Evolutionary conservation across 2,113 vertebrate species (phyloP).

Genomic region (Chaetops frenatus): DNA sequence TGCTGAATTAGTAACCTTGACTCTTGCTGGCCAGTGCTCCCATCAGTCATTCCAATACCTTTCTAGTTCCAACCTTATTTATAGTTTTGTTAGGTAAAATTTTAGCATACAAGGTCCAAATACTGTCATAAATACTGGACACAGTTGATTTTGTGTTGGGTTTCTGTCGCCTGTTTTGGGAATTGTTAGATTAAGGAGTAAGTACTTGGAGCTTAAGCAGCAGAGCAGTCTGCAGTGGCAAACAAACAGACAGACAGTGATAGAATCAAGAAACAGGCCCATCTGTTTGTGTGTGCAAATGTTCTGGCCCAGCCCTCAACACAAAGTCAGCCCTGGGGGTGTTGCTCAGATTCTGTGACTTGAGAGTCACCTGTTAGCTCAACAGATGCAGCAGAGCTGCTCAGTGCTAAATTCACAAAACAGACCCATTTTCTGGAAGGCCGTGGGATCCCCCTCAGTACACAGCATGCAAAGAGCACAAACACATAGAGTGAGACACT

Average conservation of each 20-base stretch:
- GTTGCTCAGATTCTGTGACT: not conserved
- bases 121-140: not conserved
- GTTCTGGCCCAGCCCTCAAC: not conserved
- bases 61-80: not conserved
- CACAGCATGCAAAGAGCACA: not conserved
- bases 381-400: not conserved
- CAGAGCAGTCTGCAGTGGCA: not conserved
- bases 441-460: not conserved
- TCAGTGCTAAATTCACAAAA: accelerated
- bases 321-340: not conserved
- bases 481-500: not conserved
- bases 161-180: not conserved
- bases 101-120: not conserved
- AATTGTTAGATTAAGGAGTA: not conserved
- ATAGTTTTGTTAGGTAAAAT: not conserved
- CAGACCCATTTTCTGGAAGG: not conserved
- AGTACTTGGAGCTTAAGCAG: not conserved
- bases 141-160: not conserved
- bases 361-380: accelerated
- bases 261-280: not conserved
- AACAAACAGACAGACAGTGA: not conserved
- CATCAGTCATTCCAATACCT: not conserved
- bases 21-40: not conserved
- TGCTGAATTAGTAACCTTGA: not conserved
- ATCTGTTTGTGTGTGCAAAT: not conserved